These are phyloP conservation scores for Theocolax elegans DNA, from an alignment of 1,140 invertebrate genomes.

Conservation along the genomic window DNA sequence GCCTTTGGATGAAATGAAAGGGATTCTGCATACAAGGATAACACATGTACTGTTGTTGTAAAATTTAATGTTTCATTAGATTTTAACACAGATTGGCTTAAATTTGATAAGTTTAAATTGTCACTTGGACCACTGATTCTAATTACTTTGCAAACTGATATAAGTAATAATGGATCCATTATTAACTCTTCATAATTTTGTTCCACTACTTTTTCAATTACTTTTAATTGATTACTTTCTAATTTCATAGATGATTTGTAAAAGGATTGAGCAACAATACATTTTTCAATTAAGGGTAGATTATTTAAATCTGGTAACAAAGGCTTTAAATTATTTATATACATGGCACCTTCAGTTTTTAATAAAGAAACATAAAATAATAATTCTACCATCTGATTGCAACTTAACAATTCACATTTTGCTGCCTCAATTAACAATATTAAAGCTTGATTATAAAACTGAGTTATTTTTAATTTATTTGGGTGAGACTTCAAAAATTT, in stretches of 20 bases:
- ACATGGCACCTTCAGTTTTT: slow-evolving; percentile 4
- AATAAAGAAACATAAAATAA: slow-evolving; percentile 38
- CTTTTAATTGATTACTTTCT: background rate
- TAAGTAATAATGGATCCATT: slow-evolving; percentile 29
- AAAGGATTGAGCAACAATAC: slow-evolving; percentile 35
- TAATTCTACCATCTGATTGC: slow-evolving; percentile 31
- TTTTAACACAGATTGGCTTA: slow-evolving; percentile 37
- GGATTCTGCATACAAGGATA: slow-evolving; percentile 41
- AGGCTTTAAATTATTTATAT: slow-evolving; percentile 27
- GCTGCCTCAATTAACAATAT: background rate
- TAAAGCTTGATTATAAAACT: slow-evolving; percentile 4
- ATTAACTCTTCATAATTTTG: slow-evolving; percentile 29
- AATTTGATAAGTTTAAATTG: slow-evolving; percentile 35
- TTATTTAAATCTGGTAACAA: slow-evolving; percentile 38
- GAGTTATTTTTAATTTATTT: background rate
- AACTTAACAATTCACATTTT: slow-evolving; percentile 10
- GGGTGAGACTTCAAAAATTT: background rate
- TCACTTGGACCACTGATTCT: slow-evolving; percentile 19
- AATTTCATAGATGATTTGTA: slow-evolving; percentile 40
- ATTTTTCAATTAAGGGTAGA: slow-evolving; percentile 43
- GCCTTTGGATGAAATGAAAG: slow-evolving; percentile 24
- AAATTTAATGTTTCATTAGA: slow-evolving; percentile 26
- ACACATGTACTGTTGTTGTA: slow-evolving; percentile 22
- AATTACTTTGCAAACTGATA: slow-evolving; percentile 43
- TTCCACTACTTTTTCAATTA: slow-evolving; percentile 39